Evolutionary conservation across 2,888 invertebrate genomes (phyloP).

Genomic region (Hanleya hanleyi): DNA sequence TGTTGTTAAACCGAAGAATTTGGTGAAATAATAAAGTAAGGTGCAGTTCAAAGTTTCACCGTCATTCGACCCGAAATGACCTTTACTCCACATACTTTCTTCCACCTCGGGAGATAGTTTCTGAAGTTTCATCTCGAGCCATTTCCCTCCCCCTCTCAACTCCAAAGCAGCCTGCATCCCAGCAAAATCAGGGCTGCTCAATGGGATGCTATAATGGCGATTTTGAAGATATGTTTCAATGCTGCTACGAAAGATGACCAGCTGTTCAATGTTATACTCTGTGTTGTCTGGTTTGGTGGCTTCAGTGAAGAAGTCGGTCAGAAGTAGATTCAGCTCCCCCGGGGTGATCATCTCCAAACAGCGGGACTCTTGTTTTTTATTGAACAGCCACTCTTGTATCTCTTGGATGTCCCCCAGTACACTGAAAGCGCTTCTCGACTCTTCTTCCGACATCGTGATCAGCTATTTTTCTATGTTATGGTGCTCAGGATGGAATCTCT

Average conservation of each 20-base stretch:
- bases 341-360: slow-evolving; percentile 1
- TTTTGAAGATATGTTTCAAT: not conserved
- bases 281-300: not conserved
- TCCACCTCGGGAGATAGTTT: not conserved
- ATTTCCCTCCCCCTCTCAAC: not conserved
- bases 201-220: not conserved
- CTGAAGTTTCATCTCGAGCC: not conserved
- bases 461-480: too few species aligned
- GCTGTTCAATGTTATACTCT: not conserved
- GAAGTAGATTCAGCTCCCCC: not conserved
- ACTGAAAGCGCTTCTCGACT: too few species aligned
- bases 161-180: not conserved
- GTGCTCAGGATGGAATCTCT: too few species aligned
- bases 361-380: not conserved
- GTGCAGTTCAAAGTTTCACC: not conserved
- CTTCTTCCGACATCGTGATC: too few species aligned
- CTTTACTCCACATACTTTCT: not conserved
- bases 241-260: not conserved
- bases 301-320: not conserved
- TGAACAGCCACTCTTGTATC: not conserved
- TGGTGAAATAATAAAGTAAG: not conserved
- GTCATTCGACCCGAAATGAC: not conserved
- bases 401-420: not conserved
- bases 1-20: not conserved
- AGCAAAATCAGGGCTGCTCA: not conserved